Conservation (phyloP, 2,113 vertebrate species). For the Urocitellus parryii region DNA sequence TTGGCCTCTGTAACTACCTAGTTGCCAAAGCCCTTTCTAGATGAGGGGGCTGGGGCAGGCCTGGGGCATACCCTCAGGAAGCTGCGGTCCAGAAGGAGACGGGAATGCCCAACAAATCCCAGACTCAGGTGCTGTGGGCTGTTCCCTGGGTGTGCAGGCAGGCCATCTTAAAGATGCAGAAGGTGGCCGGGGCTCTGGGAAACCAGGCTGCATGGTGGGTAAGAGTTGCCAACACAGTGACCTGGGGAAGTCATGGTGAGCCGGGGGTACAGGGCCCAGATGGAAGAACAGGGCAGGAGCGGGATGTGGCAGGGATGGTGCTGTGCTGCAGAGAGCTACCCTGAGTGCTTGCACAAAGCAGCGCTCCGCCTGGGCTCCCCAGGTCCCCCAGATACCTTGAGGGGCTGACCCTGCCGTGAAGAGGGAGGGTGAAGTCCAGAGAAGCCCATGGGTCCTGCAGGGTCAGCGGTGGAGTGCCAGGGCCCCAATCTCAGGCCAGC, state of each 20-base stretch:
- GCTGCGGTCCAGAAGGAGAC: fast-evolving
- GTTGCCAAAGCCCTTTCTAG: fast-evolving
- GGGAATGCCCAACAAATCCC: background rate
- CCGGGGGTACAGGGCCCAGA: too few relatives aligned
- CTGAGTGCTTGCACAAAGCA: too few relatives aligned
- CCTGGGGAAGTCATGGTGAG: too few relatives aligned
- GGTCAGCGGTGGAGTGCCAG: background rate
- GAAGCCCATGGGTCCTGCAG: background rate
- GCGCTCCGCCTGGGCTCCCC: too few relatives aligned
- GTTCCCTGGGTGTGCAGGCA: too few relatives aligned
- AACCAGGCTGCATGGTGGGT: too few relatives aligned
- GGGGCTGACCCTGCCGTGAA: background rate
- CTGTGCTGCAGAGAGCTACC: too few relatives aligned
- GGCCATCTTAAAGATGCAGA: background rate
- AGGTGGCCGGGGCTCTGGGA: background rate
- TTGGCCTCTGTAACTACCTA: too few relatives aligned
- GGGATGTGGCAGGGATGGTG: background rate
- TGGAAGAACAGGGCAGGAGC: background rate
- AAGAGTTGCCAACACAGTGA: background rate
- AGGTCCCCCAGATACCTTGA: background rate
- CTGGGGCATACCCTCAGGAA: background rate
- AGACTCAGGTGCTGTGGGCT: too few relatives aligned
- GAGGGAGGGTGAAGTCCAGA: background rate
- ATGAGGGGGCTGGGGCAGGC: fast-evolving
- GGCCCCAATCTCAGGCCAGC: background rate